These are phyloP conservation scores for Hafferia zeledoni DNA, from an alignment of 2,797 vertebrate species.

Conservation along the genomic window DNA sequence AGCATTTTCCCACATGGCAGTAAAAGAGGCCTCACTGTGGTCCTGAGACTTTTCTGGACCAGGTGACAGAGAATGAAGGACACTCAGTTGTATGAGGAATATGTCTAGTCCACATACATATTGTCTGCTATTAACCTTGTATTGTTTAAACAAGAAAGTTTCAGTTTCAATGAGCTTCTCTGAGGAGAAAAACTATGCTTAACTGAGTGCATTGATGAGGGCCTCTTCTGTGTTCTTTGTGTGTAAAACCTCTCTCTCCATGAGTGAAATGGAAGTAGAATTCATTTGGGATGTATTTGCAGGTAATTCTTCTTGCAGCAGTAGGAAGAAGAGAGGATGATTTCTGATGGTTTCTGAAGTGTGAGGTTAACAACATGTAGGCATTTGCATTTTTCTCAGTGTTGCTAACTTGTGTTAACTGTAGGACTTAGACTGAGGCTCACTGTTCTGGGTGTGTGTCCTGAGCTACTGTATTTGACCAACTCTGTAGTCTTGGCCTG, in stretches of 20 bases:
- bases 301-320: background rate
- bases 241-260: background rate
- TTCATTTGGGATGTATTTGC: background rate
- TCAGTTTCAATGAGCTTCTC: background rate
- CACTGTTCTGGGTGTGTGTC: background rate
- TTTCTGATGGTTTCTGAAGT: background rate
- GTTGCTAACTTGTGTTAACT: background rate
- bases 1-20: background rate
- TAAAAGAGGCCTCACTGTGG: background rate
- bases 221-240: background rate
- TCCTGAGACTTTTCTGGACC: background rate
- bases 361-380: background rate
- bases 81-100: background rate
- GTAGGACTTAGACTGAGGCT: background rate
- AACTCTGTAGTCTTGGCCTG: background rate
- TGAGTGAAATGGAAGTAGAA: background rate
- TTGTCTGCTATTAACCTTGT: background rate
- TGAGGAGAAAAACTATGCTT: background rate
- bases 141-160: background rate
- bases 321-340: background rate
- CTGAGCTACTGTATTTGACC: background rate
- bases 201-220: background rate
- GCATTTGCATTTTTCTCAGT: background rate
- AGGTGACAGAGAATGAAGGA: background rate
- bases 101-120: background rate